phyloP scores from a whole-genome alignment of 2,797 vertebrate species.

The Cuculus canorus region DNA sequence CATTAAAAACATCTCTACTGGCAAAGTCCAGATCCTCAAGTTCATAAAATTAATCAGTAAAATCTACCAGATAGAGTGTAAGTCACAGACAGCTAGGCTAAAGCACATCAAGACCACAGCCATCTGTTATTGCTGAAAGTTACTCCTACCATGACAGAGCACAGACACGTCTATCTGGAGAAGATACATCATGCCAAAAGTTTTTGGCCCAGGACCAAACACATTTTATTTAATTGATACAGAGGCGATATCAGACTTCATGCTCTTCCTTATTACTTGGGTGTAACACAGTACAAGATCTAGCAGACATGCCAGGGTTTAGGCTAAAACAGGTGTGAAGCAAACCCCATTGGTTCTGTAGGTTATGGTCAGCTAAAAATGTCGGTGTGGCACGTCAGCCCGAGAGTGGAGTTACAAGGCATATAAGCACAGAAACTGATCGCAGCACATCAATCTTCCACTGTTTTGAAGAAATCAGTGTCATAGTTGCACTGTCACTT shows the following conservation, averaged over 20 bases:
- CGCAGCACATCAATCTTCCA: neutral
- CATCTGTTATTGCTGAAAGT: neutral
- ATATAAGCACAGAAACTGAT: neutral
- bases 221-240: neutral
- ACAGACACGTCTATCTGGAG: accelerated
- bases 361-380: neutral
- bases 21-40: neutral
- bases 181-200: neutral
- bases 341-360: neutral
- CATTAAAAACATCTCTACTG: neutral
- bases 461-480: neutral
- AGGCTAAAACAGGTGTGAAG: neutral
- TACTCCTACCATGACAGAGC: neutral
- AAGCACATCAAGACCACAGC: neutral
- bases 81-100: neutral
- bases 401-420: neutral
- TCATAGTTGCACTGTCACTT: neutral
- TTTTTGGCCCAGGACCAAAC: neutral
- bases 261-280: neutral
- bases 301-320: neutral
- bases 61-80: neutral
- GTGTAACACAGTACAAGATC: neutral
- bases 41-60: neutral
- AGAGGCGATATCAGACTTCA: neutral
- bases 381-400: neutral